Conservation (phyloP, 2,888 invertebrate species). For the Melangyna quadrimaculata region DNA sequence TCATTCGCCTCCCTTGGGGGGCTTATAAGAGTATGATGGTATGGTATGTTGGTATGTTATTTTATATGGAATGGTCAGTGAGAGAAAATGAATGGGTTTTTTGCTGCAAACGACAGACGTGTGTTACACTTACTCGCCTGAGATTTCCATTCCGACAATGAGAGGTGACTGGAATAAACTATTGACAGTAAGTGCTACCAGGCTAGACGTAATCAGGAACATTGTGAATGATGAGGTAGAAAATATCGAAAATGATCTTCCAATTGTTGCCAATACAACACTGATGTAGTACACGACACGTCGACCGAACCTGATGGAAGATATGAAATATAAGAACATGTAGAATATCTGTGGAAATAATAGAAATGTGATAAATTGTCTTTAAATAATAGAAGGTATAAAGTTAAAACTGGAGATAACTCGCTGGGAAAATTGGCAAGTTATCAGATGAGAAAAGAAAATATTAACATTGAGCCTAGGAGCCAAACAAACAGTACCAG, state of each 20-base stretch:
- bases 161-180: constrained; percentile 82
- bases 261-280: constrained; percentile 80
- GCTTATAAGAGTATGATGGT: constrained; percentile 1
- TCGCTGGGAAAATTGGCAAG: no score
- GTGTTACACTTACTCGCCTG: constrained; percentile 80
- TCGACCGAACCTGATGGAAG: constrained; percentile 81
- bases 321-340: not conserved
- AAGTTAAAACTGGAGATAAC: no score
- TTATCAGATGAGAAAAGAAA: no score
- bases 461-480: no score
- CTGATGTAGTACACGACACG: constrained; percentile 82
- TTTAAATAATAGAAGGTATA: no score
- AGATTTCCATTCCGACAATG: constrained; percentile 83
- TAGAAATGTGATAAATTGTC: no score
- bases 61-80: constrained; percentile 13
- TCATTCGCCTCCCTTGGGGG: not conserved
- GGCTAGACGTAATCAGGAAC: constrained; percentile 80
- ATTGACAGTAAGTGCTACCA: constrained; percentile 81
- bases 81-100: constrained; percentile 38
- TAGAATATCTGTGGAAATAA: no score
- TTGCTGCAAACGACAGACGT: not conserved
- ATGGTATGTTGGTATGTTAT: no score
- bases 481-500: no score
- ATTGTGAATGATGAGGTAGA: constrained; percentile 79
- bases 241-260: constrained; percentile 80